Evolutionary conservation across 37 sponge, comb jelly and placozoan species (phyloP).

Genomic region (Chondrosia reniformis): DNA sequence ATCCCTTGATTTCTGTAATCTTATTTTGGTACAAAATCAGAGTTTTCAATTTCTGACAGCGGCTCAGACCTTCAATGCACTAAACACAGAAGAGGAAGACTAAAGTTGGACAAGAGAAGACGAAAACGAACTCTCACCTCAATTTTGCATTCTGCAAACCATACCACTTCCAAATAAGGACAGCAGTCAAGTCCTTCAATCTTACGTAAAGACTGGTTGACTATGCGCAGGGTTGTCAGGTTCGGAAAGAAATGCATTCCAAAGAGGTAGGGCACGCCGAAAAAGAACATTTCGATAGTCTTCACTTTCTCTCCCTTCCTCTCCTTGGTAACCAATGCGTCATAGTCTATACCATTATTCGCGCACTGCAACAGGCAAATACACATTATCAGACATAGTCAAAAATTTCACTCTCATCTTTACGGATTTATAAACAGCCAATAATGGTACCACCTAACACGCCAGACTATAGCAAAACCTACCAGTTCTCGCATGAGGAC

Average conservation of each 20-base stretch:
- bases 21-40: slow-evolving; percentile 75
- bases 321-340: slow-evolving; percentile 19
- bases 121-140: not conserved
- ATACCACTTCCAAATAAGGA: slow-evolving; percentile 59
- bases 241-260: slow-evolving; percentile 64
- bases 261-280: slow-evolving; percentile 62
- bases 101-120: too few relatives aligned
- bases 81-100: slow-evolving; percentile 6
- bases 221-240: slow-evolving; percentile 49
- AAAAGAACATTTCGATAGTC: slow-evolving; percentile 86
- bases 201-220: slow-evolving; percentile 57
- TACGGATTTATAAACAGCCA: too few relatives aligned
- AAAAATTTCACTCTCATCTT: too few relatives aligned
- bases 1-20: slow-evolving; percentile 65
- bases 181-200: slow-evolving; percentile 65
- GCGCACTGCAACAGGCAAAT: too few relatives aligned
- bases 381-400: too few relatives aligned
- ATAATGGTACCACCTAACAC: too few relatives aligned
- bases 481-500: too few relatives aligned
- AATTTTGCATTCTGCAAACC: slow-evolving; percentile 50
- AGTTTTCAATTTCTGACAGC: slow-evolving; percentile 43
- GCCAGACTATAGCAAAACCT: too few relatives aligned
- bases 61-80: slow-evolving; percentile 56
- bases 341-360: slow-evolving; percentile 57
- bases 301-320: slow-evolving; percentile 37